Conservation (phyloP, 2,888 invertebrate species). For the Agonum fuliginosum region DNA sequence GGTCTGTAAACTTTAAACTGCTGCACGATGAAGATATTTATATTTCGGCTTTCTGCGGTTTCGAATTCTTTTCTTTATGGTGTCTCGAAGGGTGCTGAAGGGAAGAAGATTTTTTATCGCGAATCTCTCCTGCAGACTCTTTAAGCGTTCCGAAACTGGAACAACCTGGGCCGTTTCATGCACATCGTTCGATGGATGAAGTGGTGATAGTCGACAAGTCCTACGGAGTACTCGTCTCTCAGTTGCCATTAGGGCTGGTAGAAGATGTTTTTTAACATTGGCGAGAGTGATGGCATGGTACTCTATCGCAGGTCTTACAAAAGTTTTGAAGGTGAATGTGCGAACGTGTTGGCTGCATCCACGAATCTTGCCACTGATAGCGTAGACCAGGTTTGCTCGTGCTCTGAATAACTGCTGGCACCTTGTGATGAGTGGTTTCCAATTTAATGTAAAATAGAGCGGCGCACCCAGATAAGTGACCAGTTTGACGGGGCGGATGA, state of each 20-base stretch:
- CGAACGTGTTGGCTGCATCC: background rate
- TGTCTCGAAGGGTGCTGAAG: background rate
- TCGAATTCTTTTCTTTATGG: background rate
- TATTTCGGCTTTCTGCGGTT: no score
- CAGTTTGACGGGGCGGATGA: background rate
- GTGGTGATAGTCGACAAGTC: background rate
- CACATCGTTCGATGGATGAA: background rate
- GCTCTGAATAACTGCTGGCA: background rate
- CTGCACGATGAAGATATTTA: no score
- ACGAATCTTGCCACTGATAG: background rate
- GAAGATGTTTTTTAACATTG: background rate
- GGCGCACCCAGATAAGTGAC: background rate
- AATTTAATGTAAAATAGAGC: background rate
- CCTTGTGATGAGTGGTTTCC: background rate
- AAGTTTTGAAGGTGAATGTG: background rate
- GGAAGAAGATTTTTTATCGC: background rate
- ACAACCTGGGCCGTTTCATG: background rate
- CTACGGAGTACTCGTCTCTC: background rate
- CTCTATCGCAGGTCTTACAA: background rate
- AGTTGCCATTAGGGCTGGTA: background rate
- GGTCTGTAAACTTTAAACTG: no score
- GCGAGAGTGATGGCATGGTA: background rate
- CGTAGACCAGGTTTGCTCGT: background rate
- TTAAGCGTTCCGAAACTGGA: background rate
- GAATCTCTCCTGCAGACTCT: background rate